Base-by-base conservation (phyloP, 2,797 vertebrate genomes). In the Galaxias olidus region DNA sequence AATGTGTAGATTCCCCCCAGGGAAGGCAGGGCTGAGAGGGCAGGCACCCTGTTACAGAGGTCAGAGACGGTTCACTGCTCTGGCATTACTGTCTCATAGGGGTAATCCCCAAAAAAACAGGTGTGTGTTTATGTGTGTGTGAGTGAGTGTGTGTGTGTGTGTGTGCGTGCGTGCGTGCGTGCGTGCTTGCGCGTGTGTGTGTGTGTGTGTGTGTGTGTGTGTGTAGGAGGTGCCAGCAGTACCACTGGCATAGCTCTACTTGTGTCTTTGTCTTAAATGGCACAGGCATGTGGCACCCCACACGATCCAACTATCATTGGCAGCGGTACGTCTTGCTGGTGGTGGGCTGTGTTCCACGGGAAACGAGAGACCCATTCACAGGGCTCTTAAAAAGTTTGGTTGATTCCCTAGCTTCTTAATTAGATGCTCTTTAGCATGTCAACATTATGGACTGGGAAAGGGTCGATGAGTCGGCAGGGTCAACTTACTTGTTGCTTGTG, bases 1-100 rank as follows among this genome's bases (percentile, higher is more conserved):
- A 71, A 42, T 65, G 50, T 68, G 54, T 61, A 0, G 15, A 75
- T 44, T 75, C 70, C 62, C 20, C 6, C 19, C 19, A 58, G 60
- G 52, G 6, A 10, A 48, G 44, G 56, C 43, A 47, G 8, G 12
- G 11, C 30, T 3, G 45, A 49, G 44, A 61, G 61, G 44, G 44
- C 12, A n/a, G n/a, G n/a, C n/a, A n/a, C n/a, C n/a, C n/a, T n/a
- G n/a, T n/a, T n/a, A n/a, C n/a, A n/a, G n/a, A n/a, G 30, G 30
- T 30, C 30, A 30, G 30, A 30, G 30, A 30, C 6, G 30, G 30
- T 30, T 30, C 46, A 61, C 15, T 49, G 59, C 19, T 46, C 58
- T 30, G 12, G 42, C 45, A 47, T 46, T 42, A 14, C 20, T 15
- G 41, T 11, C 15, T 20, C 5, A 40, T 20, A 11, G 19, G 59